These are phyloP conservation scores for Lysiphlebus fabarum DNA, from an alignment of 1,140 invertebrate genomes.

Conservation along the genomic window DNA sequence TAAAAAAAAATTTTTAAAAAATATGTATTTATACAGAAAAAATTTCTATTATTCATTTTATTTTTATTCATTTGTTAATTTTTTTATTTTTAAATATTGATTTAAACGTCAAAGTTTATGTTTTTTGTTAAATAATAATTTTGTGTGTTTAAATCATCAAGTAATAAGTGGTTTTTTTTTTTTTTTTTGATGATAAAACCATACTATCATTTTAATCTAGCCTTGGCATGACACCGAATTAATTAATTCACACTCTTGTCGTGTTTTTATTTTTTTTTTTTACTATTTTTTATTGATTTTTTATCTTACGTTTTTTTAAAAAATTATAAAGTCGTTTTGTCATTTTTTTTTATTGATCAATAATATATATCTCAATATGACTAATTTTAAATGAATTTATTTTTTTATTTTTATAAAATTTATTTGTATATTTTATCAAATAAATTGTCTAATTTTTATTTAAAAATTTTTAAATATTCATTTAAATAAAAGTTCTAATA, in stretches of 20 bases:
- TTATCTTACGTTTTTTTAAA: neutral
- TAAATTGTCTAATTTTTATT: too few species aligned
- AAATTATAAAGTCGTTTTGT: too few species aligned
- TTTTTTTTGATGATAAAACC: constrained; percentile 14
- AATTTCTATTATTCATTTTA: neutral
- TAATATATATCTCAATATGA: too few species aligned
- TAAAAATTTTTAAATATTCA: too few species aligned
- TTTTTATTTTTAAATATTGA: too few species aligned
- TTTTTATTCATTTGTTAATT: neutral
- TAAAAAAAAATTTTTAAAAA: neutral
- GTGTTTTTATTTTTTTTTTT: neutral
- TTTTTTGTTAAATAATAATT: constrained; percentile 8
- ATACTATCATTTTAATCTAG: constrained; percentile 37
- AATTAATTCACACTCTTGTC: constrained; percentile 18
- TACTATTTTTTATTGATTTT: neutral
- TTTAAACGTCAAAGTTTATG: neutral
- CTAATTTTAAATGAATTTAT: too few species aligned
- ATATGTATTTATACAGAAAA: neutral
- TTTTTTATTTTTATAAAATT: too few species aligned
- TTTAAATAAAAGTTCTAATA: too few species aligned
- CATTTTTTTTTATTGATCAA: too few species aligned
- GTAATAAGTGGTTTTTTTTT: constrained; percentile 10
- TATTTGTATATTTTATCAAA: too few species aligned
- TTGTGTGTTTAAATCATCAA: neutral
- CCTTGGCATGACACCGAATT: constrained; percentile 23